Evolutionary conservation across 53 echinoderm and acorn worm species (phyloP).

Genomic region (Echinometra lucunter): DNA sequence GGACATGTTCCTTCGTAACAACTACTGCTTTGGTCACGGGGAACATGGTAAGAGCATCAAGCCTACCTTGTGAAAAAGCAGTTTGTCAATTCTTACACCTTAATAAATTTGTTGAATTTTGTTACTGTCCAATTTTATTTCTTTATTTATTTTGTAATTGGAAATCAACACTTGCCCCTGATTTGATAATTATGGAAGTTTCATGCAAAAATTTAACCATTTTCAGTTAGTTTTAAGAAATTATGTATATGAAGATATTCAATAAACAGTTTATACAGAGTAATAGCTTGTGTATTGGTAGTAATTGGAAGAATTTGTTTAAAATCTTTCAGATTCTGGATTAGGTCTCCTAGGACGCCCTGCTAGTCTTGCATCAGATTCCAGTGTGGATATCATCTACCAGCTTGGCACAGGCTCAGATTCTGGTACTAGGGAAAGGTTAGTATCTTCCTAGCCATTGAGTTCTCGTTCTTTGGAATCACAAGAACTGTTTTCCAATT

Average conservation of each 20-base stretch:
- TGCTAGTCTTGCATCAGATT: slow-evolving; percentile 84
- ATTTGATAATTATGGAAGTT: background rate
- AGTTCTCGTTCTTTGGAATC: background rate
- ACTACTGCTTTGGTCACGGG: slow-evolving; percentile 59
- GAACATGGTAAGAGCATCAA: slow-evolving; percentile 58
- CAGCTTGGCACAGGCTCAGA: slow-evolving; percentile 93
- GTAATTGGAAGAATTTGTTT: background rate
- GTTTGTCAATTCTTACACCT: background rate
- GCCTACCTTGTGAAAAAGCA: background rate
- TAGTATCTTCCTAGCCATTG: background rate
- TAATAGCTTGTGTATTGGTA: background rate
- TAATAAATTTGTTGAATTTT: background rate
- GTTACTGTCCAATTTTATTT: background rate
- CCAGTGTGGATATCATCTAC: slow-evolving; percentile 95
- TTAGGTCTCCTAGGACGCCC: slow-evolving; percentile 79
- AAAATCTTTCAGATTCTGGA: slow-evolving; percentile 68
- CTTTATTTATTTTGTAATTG: background rate
- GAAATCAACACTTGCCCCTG: background rate
- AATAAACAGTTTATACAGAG: background rate
- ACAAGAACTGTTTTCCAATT: background rate
- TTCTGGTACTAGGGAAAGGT: slow-evolving; percentile 95
- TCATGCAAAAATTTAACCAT: background rate
- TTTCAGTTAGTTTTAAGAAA: background rate
- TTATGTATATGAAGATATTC: background rate
- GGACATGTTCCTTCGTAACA: slow-evolving; percentile 90